phyloP scores from a whole-genome alignment of 2,113 vertebrate genomes.

The Elgaria multicarinata region DNA sequence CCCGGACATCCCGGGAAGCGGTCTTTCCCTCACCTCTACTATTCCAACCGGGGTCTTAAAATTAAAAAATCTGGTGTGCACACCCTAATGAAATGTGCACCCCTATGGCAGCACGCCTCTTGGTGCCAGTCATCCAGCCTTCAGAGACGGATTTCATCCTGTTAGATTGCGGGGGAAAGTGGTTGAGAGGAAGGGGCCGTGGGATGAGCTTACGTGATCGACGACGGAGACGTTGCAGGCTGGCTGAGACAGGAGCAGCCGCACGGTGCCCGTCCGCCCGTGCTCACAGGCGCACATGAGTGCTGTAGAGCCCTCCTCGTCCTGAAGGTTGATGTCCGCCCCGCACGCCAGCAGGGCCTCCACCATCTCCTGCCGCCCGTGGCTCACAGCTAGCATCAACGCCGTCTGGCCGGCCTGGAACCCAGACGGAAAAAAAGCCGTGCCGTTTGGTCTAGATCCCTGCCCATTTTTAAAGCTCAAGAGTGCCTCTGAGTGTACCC shows the following conservation, averaged over 20 bases:
- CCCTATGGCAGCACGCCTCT: too few relatives aligned
- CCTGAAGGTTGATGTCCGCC: slow-evolving; percentile 88
- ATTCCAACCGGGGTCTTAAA: too few relatives aligned
- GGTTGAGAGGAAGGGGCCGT: too few relatives aligned
- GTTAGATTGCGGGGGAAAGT: too few relatives aligned
- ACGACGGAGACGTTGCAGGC: slow-evolving; percentile 85
- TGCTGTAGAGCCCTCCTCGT: slow-evolving; percentile 93
- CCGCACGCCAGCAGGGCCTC: slow-evolving; percentile 86
- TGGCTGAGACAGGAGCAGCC: slow-evolving; percentile 87
- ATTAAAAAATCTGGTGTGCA: too few relatives aligned
- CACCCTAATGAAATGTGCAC: too few relatives aligned
- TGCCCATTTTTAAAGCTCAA: neutral
- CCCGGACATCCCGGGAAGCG: too few relatives aligned
- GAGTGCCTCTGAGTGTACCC: neutral
- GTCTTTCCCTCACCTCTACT: too few relatives aligned
- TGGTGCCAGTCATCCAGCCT: too few relatives aligned
- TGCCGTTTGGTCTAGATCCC: neutral
- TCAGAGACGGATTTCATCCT: neutral
- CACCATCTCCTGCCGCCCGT: slow-evolving; percentile 92
- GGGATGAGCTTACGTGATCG: slow-evolving; percentile 91
- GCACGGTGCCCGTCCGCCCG: slow-evolving; percentile 87
- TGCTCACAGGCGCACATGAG: slow-evolving; percentile 97
- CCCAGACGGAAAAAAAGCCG: neutral
- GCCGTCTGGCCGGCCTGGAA: slow-evolving; percentile 92
- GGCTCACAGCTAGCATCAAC: slow-evolving; percentile 93